Base-by-base conservation (phyloP, 2,113 vertebrate genomes). In the Chloropsis cyanopogon region DNA sequence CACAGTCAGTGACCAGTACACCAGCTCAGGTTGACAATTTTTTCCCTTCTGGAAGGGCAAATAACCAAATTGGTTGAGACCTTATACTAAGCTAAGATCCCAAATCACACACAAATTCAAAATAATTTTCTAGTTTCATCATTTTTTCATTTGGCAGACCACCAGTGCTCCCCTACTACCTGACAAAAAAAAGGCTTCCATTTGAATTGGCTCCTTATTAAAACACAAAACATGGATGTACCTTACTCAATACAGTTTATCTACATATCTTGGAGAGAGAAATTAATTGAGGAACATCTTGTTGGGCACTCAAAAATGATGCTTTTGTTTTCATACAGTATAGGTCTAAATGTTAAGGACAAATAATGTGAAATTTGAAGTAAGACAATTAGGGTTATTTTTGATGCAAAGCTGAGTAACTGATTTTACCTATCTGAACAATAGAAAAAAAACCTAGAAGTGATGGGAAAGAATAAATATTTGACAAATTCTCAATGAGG, bases 141-240 rank as follows among this genome's bases (percentile, higher is more conserved):
- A 14, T 59, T 31, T 25, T 59, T 65, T 72, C 10, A 65, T 53
- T 81, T 66, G 22, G 14, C n/a, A 80, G 42, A 65, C 10, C 31
- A 61, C 4, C 11, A 54, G 16, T 15, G 8, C 39, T 53, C 14
- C 18, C n/a, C 3, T 0, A 1, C 20, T 3, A 5, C 11, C 31
- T 42, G 21, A 81, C 59, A 50, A 81, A 56, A 69, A 56, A 82
- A 49, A 33, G 5, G 22, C 7, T 53, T 52, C 7, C 3, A 46
- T 81, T 47, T 49, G 37, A 79, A 69, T 35, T 31, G 23, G 9
- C 86, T 76, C 14, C 29, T 72, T 72, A 69, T 12, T 82, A 68
- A 69, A 73, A 83, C 5, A 71, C 13, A 33, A 63, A 63, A 16
- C 13, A 50, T 4, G 10, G 71, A 66, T 44, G 29, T 10, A 65